Evolutionary conservation across 2,113 vertebrate genomes (phyloP).

Genomic region (Dascyllus trimaculatus): DNA sequence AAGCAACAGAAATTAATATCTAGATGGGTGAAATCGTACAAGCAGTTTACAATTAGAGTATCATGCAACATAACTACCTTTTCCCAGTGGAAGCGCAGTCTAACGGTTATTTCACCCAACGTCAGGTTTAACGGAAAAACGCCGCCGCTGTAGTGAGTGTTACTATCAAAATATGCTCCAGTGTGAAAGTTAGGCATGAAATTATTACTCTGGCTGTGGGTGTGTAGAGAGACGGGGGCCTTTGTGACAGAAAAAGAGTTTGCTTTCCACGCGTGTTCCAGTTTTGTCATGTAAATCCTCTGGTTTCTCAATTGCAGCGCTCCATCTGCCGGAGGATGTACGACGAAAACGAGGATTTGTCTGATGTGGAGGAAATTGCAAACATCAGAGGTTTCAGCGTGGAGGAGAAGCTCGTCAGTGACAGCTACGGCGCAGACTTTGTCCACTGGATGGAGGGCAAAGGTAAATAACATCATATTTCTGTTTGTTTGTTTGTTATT

Average conservation of each 20-base stretch:
- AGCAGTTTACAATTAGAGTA: conserved; percentile 10
- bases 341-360: conserved; percentile 94
- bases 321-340: conserved; percentile 93
- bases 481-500: background rate
- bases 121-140: background rate
- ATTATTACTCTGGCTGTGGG: background rate
- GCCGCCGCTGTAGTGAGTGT: background rate
- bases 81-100: background rate
- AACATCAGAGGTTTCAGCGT: conserved; percentile 94
- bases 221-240: background rate
- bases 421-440: conserved; percentile 88
- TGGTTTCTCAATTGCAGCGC: conserved; percentile 82
- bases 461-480: conserved; percentile 86
- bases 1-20: background rate
- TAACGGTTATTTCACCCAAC: conserved; percentile 1
- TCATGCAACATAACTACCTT: background rate
- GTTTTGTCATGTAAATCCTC: conserved; percentile 32
- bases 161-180: background rate
- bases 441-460: conserved; percentile 93
- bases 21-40: conserved; percentile 1
- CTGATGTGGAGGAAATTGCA: conserved; percentile 95
- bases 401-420: conserved; percentile 93
- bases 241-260: background rate
- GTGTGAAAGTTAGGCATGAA: conserved; percentile 28
- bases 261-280: conserved; percentile 4